Evolutionary conservation across 2,797 vertebrate species (phyloP).

Genomic region (Megaceryle alcyon): DNA sequence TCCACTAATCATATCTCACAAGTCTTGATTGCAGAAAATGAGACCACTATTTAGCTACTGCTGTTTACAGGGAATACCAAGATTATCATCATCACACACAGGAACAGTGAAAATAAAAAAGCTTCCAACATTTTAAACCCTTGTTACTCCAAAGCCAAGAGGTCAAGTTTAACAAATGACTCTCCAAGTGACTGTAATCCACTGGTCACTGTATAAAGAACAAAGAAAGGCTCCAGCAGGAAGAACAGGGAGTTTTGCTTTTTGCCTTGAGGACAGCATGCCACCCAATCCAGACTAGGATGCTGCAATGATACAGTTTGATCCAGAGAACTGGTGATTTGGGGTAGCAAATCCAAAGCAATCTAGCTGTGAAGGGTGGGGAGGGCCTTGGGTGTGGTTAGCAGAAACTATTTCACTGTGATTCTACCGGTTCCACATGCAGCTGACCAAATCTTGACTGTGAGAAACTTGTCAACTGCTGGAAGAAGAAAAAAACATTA

Average conservation of each 20-base stretch:
- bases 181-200: neutral
- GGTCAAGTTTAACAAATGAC: neutral
- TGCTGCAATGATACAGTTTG: neutral
- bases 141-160: neutral
- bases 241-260: neutral
- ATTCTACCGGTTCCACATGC: neutral
- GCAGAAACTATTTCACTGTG: neutral
- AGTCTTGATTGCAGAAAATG: neutral
- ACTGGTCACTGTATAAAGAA: neutral
- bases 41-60: neutral
- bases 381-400: neutral
- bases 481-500: neutral
- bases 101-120: neutral
- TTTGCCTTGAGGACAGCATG: neutral
- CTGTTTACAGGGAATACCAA: neutral
- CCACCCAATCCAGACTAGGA: neutral
- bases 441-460: neutral
- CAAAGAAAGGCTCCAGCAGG: neutral
- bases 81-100: neutral
- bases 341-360: neutral
- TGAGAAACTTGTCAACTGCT: neutral
- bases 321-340: neutral
- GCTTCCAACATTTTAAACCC: accelerated
- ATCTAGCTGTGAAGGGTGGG: neutral
- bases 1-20: neutral